Conservation (phyloP, 1,140 invertebrate species). For the Popillia japonica region DNA sequence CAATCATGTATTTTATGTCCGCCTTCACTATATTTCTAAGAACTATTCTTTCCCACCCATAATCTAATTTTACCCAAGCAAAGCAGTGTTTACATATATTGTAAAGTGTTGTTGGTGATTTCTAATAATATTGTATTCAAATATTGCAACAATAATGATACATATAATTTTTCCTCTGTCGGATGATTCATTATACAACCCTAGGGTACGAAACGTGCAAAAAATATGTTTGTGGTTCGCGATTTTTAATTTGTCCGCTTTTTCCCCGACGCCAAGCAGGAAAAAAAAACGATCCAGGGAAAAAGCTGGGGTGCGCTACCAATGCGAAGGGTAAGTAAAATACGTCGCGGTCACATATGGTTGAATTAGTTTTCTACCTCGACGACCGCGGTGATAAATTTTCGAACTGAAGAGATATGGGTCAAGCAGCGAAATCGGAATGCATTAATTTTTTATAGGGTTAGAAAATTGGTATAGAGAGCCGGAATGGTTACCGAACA, state of each 20-base stretch:
- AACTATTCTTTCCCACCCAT: too few relatives aligned
- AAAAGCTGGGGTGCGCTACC: not conserved
- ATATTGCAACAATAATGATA: not conserved
- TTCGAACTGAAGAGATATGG: constrained; percentile 19
- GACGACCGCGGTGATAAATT: constrained; percentile 31
- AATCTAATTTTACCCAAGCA: too few relatives aligned
- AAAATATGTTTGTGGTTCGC: constrained; percentile 14
- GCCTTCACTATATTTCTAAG: too few relatives aligned
- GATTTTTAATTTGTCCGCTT: constrained; percentile 22
- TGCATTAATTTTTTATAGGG: constrained; percentile 26
- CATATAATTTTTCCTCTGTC: not conserved
- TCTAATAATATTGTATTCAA: not conserved
- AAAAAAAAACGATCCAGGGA: constrained; percentile 25
- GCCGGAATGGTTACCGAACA: not conserved
- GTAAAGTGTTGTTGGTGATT: too few relatives aligned
- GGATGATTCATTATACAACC: not conserved
- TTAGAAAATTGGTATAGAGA: constrained; percentile 20
- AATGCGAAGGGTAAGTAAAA: constrained; percentile 12
- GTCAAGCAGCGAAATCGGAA: constrained; percentile 32
- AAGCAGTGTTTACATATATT: too few relatives aligned
- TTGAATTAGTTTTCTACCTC: constrained; percentile 35
- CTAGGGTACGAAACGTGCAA: not conserved
- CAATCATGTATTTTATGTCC: too few relatives aligned
- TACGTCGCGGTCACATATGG: constrained; percentile 27
- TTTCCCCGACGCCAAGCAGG: not conserved